Percentiles rank a stretch among this genome's conserved stretches.
Conservation (phyloP, 2,888 invertebrate genomes). For the Diadromus collaris region DNA sequence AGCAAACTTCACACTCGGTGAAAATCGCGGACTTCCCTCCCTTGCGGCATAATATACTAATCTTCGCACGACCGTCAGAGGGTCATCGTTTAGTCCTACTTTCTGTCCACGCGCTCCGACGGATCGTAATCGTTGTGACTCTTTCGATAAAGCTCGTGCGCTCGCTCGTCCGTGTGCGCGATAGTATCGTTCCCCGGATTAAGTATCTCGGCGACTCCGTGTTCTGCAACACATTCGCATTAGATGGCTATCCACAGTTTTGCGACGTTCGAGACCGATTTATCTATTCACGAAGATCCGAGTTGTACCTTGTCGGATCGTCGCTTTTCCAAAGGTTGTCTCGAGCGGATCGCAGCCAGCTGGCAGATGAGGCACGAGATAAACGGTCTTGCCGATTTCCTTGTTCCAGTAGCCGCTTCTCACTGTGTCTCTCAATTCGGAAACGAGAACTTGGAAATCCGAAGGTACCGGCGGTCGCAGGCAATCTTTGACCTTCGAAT, state of each 20-base stretch:
- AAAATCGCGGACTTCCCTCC: no score
- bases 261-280: background rate
- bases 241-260: conserved; percentile 18
- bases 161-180: conserved; percentile 77
- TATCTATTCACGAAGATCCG: conserved; percentile 19
- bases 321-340: conserved; percentile 78
- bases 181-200: conserved; percentile 79
- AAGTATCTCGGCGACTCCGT: conserved; percentile 75
- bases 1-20: no score
- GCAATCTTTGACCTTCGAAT: conserved; percentile 68
- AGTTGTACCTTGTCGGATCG: conserved; percentile 40
- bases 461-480: conserved; percentile 77
- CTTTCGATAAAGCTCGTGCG: conserved; percentile 80
- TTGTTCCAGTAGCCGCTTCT: conserved; percentile 80
- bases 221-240: conserved; percentile 65
- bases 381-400: conserved; percentile 79
- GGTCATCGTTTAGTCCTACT: conserved; percentile 68
- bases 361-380: conserved; percentile 80
- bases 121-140: conserved; percentile 81
- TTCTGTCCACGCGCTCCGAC: conserved; percentile 78
- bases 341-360: conserved; percentile 77
- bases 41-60: no score
- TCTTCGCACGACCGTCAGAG: background rate
- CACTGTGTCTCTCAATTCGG: conserved; percentile 80
- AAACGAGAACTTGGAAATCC: conserved; percentile 80